Conservation (phyloP, 2,888 invertebrate species). For the Lysandra coridon region DNA sequence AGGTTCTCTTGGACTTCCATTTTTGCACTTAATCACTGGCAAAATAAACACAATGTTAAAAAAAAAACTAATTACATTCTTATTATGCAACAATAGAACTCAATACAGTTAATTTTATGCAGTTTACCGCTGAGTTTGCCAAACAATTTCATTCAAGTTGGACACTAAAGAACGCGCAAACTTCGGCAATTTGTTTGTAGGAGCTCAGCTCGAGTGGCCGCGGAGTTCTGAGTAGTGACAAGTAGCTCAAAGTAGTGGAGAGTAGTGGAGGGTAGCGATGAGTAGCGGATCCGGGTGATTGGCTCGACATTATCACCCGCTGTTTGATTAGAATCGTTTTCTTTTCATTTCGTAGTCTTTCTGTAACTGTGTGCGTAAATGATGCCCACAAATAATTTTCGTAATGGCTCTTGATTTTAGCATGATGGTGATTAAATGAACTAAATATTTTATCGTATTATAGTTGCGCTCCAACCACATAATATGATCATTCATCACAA, state of each 20-base stretch:
- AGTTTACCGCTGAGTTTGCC: neutral
- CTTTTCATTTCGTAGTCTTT: neutral
- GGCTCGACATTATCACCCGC: neutral
- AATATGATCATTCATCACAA: too few species aligned
- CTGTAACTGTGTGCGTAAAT: too few species aligned
- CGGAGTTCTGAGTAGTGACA: neutral
- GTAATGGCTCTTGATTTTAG: too few species aligned
- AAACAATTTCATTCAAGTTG: conserved; percentile 16
- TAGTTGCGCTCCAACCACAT: too few species aligned
- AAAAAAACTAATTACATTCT: neutral
- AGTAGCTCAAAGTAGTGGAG: neutral
- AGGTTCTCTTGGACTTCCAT: too few species aligned
- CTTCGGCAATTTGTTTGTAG: conserved; percentile 16
- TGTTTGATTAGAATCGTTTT: conserved; percentile 15
- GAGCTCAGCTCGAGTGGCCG: neutral
- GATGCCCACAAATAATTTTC: too few species aligned
- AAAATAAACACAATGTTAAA: neutral
- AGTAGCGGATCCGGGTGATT: neutral
- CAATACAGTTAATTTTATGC: neutral
- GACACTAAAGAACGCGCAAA: conserved; percentile 8
- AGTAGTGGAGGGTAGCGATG: neutral
- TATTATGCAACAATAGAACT: neutral
- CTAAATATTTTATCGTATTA: too few species aligned
- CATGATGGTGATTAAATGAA: too few species aligned
- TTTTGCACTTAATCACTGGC: neutral